Conservation (phyloP, 37 sponge, comb jelly and placozoan genomes). For the Hexactinellida sp. region DNA sequence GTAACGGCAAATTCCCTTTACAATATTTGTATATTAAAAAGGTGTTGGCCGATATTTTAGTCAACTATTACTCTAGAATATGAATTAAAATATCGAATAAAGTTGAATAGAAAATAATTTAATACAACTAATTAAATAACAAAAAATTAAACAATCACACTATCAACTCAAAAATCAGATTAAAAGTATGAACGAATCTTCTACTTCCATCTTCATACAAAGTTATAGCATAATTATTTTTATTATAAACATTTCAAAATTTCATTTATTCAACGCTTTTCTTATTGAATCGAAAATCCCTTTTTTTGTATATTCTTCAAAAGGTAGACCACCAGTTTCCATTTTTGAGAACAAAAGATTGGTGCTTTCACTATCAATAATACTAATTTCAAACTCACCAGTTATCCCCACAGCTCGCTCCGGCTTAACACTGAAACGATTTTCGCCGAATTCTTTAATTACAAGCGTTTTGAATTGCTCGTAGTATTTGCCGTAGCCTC, state of each 20-base stretch:
- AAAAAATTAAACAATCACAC: not conserved
- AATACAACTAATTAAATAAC: no score
- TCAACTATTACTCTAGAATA: no score
- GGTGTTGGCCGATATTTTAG: no score
- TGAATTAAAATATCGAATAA: no score
- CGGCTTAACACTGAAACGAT: not conserved
- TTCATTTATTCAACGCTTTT: not conserved
- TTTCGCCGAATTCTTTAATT: conserved; percentile 5
- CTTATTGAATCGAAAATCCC: not conserved
- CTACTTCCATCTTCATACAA: not conserved
- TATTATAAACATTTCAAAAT: not conserved
- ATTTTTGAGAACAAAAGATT: not conserved
- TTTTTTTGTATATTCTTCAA: not conserved
- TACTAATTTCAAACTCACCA: not conserved
- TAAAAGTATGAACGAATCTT: conserved; percentile 16
- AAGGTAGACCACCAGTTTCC: not conserved
- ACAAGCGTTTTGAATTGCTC: not conserved
- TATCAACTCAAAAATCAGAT: conserved; percentile 12
- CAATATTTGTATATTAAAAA: no score
- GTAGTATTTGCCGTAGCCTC: not conserved
- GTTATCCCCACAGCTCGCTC: not conserved
- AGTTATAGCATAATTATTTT: not conserved
- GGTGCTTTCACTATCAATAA: not conserved
- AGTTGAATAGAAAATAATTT: no score
- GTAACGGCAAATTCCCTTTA: no score